These are phyloP conservation scores for Dynastes maya DNA, from an alignment of 2,888 invertebrate species.

Conservation along the genomic window DNA sequence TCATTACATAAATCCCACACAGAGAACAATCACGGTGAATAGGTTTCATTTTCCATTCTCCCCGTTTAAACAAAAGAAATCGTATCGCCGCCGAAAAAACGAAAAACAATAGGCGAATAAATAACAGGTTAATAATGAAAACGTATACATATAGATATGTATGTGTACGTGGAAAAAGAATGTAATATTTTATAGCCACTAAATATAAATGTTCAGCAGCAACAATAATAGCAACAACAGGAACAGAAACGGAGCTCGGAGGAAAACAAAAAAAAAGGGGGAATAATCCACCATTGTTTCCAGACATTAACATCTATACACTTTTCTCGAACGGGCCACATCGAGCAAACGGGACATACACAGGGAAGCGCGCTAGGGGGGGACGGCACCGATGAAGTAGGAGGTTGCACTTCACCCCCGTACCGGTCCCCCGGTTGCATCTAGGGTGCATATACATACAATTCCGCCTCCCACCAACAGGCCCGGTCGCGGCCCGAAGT, in stretches of 20 bases:
- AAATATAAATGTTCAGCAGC: conserved; percentile 42
- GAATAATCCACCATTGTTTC: conserved; percentile 35
- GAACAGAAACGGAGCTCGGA: conserved; percentile 24
- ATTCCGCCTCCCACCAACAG: conserved; percentile 12
- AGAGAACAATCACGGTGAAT: conserved; percentile 12
- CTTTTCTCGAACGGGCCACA: conserved; percentile 51
- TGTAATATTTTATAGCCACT: conserved; percentile 47
- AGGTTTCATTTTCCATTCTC: conserved; percentile 37
- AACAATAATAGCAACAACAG: conserved; percentile 37
- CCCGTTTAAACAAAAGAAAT: conserved; percentile 35
- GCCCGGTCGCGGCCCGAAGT: conserved; percentile 58
- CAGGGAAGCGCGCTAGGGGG: conserved; percentile 16
- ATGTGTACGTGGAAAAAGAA: conserved; percentile 27
- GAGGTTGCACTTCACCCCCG: conserved; percentile 43
- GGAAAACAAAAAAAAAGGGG: conserved; percentile 23
- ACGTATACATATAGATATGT: conserved; percentile 18
- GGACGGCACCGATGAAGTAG: conserved; percentile 7
- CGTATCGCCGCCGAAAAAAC: conserved; percentile 28
- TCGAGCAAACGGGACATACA: conserved; percentile 41
- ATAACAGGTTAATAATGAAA: conserved; percentile 47
- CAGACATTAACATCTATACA: conserved; percentile 46
- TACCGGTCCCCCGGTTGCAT: conserved; percentile 37
- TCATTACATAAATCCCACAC: conserved; percentile 37
- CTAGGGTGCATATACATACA: conserved; percentile 45
- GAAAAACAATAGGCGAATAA: conserved; percentile 41